Percentiles rank a stretch among this genome's conserved stretches.
These are phyloP conservation scores for Protophormia terraenovae DNA, from an alignment of 2,888 invertebrate species.

Conservation along the genomic window DNA sequence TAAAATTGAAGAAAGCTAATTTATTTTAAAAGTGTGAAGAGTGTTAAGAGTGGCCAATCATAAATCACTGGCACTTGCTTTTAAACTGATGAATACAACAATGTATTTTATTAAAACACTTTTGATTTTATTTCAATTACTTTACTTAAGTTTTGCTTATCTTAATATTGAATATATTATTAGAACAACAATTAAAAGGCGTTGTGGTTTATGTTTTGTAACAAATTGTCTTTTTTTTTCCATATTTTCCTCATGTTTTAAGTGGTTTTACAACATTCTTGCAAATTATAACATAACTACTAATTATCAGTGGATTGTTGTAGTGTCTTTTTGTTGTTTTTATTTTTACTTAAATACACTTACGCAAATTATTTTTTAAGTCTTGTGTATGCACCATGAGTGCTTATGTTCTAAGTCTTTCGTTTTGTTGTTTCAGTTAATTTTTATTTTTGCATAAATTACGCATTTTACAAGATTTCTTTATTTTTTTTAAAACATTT, in stretches of 20 bases:
- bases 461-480: conserved; percentile 24
- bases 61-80: too few species aligned
- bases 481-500: too few species aligned
- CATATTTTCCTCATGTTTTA: not conserved
- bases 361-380: not conserved
- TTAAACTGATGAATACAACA: not conserved
- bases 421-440: not conserved
- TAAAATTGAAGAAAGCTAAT: not conserved
- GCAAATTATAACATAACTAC: not conserved
- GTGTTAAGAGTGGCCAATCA: not conserved
- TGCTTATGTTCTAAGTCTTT: conserved; percentile 46
- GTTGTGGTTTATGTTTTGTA: not conserved
- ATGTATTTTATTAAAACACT: not conserved
- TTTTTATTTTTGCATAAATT: conserved; percentile 29
- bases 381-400: too few species aligned
- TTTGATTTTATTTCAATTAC: not conserved
- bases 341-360: conserved; percentile 4
- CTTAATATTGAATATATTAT: not conserved
- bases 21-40: not conserved
- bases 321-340: too few species aligned
- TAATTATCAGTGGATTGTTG: not conserved
- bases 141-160: not conserved
- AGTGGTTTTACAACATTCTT: conserved; percentile 40
- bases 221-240: not conserved
- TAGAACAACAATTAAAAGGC: not conserved